A percentile compares a stretch with the other conserved stretches of the same genome.
Conservation (phyloP, 2,888 invertebrate species). For the Doris montereyensis region DNA sequence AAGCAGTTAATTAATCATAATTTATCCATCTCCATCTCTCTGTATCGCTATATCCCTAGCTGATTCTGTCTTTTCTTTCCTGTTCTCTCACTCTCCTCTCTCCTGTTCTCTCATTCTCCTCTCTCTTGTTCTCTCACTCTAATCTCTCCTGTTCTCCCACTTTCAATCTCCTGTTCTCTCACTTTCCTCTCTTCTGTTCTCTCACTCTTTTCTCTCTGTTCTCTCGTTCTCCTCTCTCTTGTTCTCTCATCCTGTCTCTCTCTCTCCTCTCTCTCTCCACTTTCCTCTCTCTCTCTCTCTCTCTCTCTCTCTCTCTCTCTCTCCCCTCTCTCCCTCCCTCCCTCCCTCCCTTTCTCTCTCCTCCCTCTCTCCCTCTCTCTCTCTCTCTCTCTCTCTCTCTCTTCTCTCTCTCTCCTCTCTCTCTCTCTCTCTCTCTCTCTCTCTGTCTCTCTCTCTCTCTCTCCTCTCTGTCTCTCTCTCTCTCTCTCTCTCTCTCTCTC, state of each 20-base stretch:
- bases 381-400: not conserved
- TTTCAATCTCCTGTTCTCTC: not conserved
- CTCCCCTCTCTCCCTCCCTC: constrained; percentile 4
- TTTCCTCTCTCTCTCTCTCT: not conserved
- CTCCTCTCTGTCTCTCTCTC: constrained; percentile 11
- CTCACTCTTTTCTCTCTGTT: not conserved
- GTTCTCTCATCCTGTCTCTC: not conserved
- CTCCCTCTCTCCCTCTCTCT: not conserved
- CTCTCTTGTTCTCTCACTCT: no score
- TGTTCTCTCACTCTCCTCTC: no score
- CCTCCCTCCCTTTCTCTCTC: constrained; percentile 29
- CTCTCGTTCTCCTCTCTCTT: not conserved
- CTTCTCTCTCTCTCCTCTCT: not conserved
- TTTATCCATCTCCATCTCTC: no score
- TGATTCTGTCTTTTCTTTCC: not conserved
- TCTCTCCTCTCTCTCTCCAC: not conserved
- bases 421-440: not conserved
- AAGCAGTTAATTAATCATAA: no score
- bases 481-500: not conserved
- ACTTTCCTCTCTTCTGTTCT: not conserved
- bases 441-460: not conserved
- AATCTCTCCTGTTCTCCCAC: not conserved
- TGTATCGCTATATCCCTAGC: not conserved
- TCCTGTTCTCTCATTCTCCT: no score
- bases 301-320: constrained; percentile 27